phyloP scores from a whole-genome alignment of 2,797 vertebrate species.

The Anas georgica region DNA sequence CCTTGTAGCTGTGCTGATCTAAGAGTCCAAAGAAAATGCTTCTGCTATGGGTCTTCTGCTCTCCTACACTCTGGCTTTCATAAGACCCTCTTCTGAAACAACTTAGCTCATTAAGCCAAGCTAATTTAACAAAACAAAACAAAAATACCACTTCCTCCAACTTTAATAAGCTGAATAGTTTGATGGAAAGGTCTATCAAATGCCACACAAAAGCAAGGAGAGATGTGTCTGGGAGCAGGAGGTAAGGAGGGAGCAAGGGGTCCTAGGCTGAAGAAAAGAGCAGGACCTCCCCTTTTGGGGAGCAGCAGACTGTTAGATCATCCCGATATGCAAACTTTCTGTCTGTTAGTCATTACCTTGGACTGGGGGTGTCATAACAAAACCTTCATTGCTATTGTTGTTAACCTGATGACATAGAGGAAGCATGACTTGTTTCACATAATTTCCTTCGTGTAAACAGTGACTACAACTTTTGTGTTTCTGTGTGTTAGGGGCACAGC shows the following conservation, averaged over 20 bases:
- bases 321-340: neutral
- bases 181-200: neutral
- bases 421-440: neutral
- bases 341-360: constrained; percentile 3
- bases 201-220: neutral
- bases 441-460: neutral
- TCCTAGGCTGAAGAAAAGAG: neutral
- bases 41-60: neutral
- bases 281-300: neutral
- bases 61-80: neutral
- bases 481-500: neutral
- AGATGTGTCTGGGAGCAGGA: neutral
- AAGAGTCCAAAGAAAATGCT: neutral
- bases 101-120: neutral
- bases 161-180: neutral
- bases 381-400: neutral
- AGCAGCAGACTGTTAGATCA: constrained; percentile 17
- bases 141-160: neutral
- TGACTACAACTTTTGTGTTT: neutral
- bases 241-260: neutral
- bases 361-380: neutral
- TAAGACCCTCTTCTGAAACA: neutral
- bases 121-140: neutral
- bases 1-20: neutral
- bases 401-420: constrained; percentile 5